Evolutionary conservation across 2,888 invertebrate species (phyloP).

Genomic region (Listrodromus nycthemerus): DNA sequence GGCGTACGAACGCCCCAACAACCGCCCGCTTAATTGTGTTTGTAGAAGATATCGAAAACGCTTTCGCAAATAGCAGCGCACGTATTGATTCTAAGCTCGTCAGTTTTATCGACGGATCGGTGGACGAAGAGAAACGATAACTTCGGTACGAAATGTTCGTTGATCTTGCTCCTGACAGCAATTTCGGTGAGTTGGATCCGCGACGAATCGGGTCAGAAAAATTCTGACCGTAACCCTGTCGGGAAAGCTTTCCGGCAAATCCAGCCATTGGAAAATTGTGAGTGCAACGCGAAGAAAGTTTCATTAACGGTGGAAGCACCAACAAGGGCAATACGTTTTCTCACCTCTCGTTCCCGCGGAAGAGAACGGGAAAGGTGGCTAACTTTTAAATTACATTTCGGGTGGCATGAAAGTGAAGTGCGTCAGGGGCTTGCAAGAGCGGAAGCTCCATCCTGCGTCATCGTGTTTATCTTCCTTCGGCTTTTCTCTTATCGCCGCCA

Average conservation of each 20-base stretch:
- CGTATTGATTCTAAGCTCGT: background rate
- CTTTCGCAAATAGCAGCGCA: background rate
- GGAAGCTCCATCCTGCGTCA: slow-evolving; percentile 44
- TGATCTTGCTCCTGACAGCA: background rate
- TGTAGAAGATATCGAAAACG: background rate
- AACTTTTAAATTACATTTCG: slow-evolving; percentile 83
- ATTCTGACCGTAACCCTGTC: background rate
- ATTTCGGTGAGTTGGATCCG: background rate
- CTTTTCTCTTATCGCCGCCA: slow-evolving; percentile 4
- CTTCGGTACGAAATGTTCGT: background rate
- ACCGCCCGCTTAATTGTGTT: background rate
- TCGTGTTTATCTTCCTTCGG: slow-evolving; percentile 35
- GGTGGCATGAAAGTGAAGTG: slow-evolving; percentile 73
- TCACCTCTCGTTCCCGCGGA: slow-evolving; percentile 69
- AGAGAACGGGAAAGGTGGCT: slow-evolving; percentile 72
- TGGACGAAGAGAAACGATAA: background rate
- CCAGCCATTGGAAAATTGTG: slow-evolving; percentile 78
- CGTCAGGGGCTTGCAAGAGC: slow-evolving; percentile 68
- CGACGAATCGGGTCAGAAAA: background rate
- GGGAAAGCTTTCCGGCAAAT: background rate
- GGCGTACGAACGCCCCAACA: background rate
- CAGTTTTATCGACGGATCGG: background rate
- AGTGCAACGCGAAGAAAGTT: slow-evolving; percentile 80
- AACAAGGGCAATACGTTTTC: slow-evolving; percentile 8
- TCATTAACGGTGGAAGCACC: slow-evolving; percentile 81